Percentiles rank a stretch among this genome's conserved stretches.
Conservation (phyloP, 1,140 invertebrate genomes). For the Sinella curviseta region DNA sequence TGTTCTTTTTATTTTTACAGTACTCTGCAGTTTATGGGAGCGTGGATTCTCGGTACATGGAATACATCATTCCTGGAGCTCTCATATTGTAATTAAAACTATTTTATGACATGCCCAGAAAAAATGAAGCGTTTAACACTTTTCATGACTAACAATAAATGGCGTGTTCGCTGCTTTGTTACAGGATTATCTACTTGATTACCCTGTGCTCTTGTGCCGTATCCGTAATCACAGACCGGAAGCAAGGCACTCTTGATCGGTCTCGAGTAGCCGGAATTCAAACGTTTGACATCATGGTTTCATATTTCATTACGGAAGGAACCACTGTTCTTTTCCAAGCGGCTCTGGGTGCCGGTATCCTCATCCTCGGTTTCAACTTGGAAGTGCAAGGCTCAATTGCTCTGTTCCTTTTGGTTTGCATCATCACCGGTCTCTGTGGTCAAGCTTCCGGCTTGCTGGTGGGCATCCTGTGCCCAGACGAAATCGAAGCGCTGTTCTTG, state of each 20-base stretch:
- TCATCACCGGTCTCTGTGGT: constrained; percentile 13
- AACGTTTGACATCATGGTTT: background rate
- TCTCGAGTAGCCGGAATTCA: constrained; percentile 2
- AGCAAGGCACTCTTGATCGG: constrained; percentile 14
- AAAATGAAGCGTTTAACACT: background rate
- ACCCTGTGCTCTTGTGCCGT: constrained; percentile 7
- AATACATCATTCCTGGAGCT: constrained; percentile 21
- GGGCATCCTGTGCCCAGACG: background rate
- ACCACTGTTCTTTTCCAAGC: constrained; percentile 6
- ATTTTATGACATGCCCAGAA: background rate
- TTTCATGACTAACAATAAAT: background rate
- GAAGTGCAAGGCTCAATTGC: background rate
- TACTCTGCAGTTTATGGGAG: background rate
- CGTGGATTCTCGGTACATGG: constrained; percentile 5
- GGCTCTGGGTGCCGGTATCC: background rate
- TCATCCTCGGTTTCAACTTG: constrained; percentile 6
- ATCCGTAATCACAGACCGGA: background rate
- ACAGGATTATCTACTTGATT: constrained; percentile 22
- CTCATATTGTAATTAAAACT: background rate
- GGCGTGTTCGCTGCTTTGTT: background rate
- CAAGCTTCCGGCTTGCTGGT: background rate
- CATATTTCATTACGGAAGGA: constrained; percentile 25
- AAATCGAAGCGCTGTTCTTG: constrained; percentile 5
- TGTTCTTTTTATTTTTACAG: background rate
- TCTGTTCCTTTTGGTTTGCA: background rate